phyloP scores from a whole-genome alignment of 2,888 invertebrate species.

The Operophtera brumata region DNA sequence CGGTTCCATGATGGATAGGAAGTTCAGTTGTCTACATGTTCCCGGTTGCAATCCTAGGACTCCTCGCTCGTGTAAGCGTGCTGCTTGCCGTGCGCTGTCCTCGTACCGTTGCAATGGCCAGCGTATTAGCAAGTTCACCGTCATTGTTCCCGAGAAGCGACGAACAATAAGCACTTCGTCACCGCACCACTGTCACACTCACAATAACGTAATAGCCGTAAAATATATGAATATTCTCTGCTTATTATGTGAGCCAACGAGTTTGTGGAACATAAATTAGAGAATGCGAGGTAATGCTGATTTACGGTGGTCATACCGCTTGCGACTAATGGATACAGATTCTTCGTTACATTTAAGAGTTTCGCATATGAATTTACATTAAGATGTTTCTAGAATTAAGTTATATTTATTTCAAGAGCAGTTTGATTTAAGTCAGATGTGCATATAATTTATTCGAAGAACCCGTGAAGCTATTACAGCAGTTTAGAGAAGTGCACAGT shows the following conservation, averaged over 20 bases:
- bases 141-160: constrained; percentile 39
- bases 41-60: constrained; percentile 7
- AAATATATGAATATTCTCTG: constrained; percentile 51
- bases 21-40: constrained; percentile 26
- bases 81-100: constrained; percentile 4
- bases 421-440: background rate
- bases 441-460: background rate
- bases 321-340: constrained; percentile 17
- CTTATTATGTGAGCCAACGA: constrained; percentile 27
- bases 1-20: background rate
- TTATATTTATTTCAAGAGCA: background rate
- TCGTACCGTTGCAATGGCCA: constrained; percentile 28
- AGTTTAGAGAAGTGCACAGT: no score
- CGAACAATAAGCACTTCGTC: constrained; percentile 43
- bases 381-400: background rate
- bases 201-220: constrained; percentile 39
- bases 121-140: constrained; percentile 27
- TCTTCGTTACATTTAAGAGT: constrained; percentile 8
- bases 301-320: constrained; percentile 25
- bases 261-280: constrained; percentile 38
- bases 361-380: background rate
- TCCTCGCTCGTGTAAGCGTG: background rate
- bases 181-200: constrained; percentile 37
- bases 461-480: background rate
- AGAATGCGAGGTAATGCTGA: constrained; percentile 36